These are phyloP conservation scores for Hyperoodon ampullatus DNA, from an alignment of 2,113 vertebrate species.

Conservation along the genomic window DNA sequence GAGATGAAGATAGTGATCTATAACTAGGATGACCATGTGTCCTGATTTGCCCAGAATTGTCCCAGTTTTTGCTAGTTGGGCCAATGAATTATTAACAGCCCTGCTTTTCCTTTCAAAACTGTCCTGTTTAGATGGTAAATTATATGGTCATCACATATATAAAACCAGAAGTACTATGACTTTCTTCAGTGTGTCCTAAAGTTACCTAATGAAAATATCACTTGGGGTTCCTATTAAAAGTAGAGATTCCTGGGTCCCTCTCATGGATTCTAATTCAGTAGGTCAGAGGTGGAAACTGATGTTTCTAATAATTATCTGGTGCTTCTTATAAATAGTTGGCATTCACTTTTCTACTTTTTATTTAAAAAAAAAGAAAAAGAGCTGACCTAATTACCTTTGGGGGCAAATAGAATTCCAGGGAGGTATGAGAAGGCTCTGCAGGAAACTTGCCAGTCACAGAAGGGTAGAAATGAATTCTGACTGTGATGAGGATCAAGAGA, in stretches of 20 bases:
- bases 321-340: background rate
- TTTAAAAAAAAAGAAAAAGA: background rate
- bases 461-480: background rate
- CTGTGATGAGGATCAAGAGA: background rate
- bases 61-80: background rate
- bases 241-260: background rate
- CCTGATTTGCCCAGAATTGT: background rate
- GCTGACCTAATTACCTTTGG: background rate
- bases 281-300: background rate
- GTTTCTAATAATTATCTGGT: constrained; percentile 31
- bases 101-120: constrained; percentile 6
- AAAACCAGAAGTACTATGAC: background rate
- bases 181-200: background rate
- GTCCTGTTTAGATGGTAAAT: background rate
- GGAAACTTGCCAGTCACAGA: background rate
- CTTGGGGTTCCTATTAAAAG: constrained; percentile 26
- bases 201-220: constrained; percentile 20
- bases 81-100: background rate
- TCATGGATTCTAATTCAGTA: background rate
- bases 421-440: background rate
- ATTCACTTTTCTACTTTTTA: background rate
- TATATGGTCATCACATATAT: background rate
- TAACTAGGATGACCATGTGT: background rate
- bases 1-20: background rate
- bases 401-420: constrained; percentile 5